Evolutionary conservation across 2,113 vertebrate species (phyloP), one percentile per base, ranked within the genome.

Genomic region (Petrocephalus microphthalmus): DNA sequence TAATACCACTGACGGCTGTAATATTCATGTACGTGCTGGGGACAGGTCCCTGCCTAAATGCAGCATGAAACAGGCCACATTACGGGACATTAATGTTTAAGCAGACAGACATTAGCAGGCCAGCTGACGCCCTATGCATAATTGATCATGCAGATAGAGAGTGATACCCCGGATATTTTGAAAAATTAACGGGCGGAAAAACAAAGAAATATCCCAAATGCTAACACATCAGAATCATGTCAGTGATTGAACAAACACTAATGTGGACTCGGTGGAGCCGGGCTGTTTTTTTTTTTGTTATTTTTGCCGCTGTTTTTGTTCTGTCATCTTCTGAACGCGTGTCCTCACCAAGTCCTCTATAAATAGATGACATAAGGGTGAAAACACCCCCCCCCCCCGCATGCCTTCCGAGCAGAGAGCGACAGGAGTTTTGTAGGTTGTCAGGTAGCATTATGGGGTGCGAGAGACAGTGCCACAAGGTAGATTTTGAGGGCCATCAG

Each of bases 381-480:
- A 54, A 85, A 20, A 54, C 49, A 51, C 33, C 15, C 19, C 49
- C 25, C 52, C 83, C 49, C 47, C 84, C n/a, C 2, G 13, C 60
- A 54, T 33, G 13, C 84, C 84, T 19, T 25, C 67, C 11, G 7
- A 51, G 45, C 22, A n/a, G 52, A 85, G 51, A 25, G 20, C 51
- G 51, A 85, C 51, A 54, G 84, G 51, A 85, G 5, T 85, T 85
- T 87, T 91, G 90, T 60, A 90, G 86, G 90, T 93, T 94, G 94
- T 94, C 94, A 93, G 87, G 89, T 94, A 90, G 60, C 82, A 92
- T 95, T 91, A 95, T 89, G 60, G 90, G 13, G 2, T 49, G 8
- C 87, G 89, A 91, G 91, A 93, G 91, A 91, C 22, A 88, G 78
- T 19, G 90, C 88, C 45, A 88, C 57, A 78, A 89, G 91, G 91